Evolutionary conservation across 1,140 invertebrate genomes (phyloP), one percentile per base, ranked within the genome.

Genomic region (Solen grandis): DNA sequence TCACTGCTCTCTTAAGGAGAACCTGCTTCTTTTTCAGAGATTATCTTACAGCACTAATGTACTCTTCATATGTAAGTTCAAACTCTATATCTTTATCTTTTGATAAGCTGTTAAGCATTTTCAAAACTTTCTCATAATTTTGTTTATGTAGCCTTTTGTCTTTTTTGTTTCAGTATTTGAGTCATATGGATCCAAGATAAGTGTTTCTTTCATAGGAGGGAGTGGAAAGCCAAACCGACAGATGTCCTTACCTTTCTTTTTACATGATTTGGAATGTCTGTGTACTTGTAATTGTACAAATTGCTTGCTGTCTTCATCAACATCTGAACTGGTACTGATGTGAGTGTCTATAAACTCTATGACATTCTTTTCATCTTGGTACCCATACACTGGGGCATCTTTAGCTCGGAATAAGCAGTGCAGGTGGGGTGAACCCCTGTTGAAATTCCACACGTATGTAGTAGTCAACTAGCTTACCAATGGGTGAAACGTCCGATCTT

Each of bases 341-440:
- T 80, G 31, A 3, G n/a, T 41, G 22, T 84, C 76, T 25, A 80
- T 62, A 36, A 72, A 84, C 29, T 78, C 46, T 33, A 57, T 57
- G 14, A 81, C 60, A 5, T 79, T 55, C 4, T 75, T 52, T 3
- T 77, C 55, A 25, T 25, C 10, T 29, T 19, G 13, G 27, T 35
- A 10, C 52, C 68, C 74, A 72, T 82, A 90, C 38, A 54, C 25
- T 38, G 91, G 91, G 50, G 86, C 66, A 85, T 90, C 83, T 81
- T 91, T 76, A 2, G 92, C 70, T 90, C 84, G 83, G 33, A 83
- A 72, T 19, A 85, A 41, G 31, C 75, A 75, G 35, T 85, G 84
- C 4, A 73, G 29, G 66, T 82, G 83, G 5, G 79, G 79, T 5
- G 72, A 77, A 0, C 83, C 83, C 19, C 83, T 55, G 46, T n/a